phyloP scores from a whole-genome alignment of 1,140 invertebrate genomes.

The Pogonomyrmex californicus region DNA sequence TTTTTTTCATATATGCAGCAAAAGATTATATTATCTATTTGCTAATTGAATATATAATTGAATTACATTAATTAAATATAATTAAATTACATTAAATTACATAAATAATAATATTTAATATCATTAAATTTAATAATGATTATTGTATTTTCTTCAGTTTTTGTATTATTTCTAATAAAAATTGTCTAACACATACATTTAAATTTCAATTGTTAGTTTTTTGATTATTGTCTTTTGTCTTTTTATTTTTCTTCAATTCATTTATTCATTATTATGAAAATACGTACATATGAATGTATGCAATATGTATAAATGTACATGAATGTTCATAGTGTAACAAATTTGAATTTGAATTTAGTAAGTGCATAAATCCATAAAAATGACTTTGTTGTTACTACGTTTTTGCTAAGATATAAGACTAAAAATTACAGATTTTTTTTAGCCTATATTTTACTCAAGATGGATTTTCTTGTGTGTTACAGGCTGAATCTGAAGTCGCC shows the following conservation, averaged over 20 bases:
- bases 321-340: too few relatives aligned
- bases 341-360: too few relatives aligned
- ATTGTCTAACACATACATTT: not conserved
- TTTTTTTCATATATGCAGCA: not conserved
- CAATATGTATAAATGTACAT: not conserved
- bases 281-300: not conserved
- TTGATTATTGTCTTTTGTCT: not conserved
- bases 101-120: not conserved
- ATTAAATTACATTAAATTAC: not conserved
- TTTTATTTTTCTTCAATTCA: not conserved
- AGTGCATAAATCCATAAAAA: too few relatives aligned
- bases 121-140: not conserved
- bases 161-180: slow-evolving; percentile 2
- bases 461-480: slow-evolving; percentile 82
- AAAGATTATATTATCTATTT: not conserved
- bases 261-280: not conserved
- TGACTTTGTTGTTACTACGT: not conserved
- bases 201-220: not conserved
- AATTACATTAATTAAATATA: too few relatives aligned
- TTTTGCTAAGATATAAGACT: not conserved
- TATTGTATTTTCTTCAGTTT: not conserved
- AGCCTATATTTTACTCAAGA: not conserved
- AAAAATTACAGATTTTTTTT: not conserved
- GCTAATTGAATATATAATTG: not conserved
- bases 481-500: slow-evolving; percentile 99